Conservation (phyloP, 2,888 invertebrate species). For the Cosmorhoe ocellata region DNA sequence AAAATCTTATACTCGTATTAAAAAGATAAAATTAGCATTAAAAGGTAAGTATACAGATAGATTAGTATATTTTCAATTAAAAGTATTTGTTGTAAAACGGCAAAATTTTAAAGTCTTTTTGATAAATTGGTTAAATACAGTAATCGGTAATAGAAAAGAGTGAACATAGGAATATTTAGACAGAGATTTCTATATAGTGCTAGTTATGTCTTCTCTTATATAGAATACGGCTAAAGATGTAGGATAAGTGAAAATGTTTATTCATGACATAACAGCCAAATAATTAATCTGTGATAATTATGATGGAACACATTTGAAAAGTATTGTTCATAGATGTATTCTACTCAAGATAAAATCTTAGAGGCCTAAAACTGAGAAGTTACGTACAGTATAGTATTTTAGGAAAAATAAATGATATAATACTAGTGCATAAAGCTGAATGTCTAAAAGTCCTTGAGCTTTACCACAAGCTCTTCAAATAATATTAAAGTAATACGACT, state of each 20-base stretch:
- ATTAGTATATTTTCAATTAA: no score
- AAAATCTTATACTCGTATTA: no score
- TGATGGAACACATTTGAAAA: constrained; percentile 23
- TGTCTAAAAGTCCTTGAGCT: neutral
- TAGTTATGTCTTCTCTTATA: neutral
- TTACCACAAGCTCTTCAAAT: no score
- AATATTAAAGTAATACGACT: no score
- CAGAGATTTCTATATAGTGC: no score
- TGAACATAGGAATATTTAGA: no score
- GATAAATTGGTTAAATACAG: neutral
- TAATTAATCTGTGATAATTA: constrained; percentile 36
- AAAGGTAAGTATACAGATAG: no score
- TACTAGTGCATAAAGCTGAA: constrained; percentile 6
- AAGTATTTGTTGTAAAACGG: no score
- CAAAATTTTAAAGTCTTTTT: no score
- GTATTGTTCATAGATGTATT: constrained; percentile 22
- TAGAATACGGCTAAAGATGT: neutral
- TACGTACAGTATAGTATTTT: constrained; percentile 2
- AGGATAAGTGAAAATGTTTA: constrained; percentile 6
- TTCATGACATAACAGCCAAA: constrained; percentile 31
- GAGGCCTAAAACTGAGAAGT: constrained; percentile 14
- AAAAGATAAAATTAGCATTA: no score
- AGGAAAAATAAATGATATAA: neutral
- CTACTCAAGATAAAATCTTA: constrained; percentile 26
- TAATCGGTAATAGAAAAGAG: no score